Base-by-base conservation (phyloP, 2,888 invertebrate genomes). In the Hylaea fasciaria region DNA sequence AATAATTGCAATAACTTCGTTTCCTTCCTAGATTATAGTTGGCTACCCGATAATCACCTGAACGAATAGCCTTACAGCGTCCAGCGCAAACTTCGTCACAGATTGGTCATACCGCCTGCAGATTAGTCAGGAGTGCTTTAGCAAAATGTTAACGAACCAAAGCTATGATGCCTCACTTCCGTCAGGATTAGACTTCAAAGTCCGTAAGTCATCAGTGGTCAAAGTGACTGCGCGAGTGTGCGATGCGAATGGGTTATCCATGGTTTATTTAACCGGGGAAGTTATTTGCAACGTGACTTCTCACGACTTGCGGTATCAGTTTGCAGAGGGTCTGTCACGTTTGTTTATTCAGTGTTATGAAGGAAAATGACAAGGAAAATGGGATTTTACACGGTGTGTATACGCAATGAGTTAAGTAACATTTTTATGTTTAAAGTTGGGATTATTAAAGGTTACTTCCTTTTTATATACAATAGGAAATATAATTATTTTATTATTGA, bases 181-280 rank as follows among this genome's bases (percentile, higher is more conserved):
- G 72, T 62, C 57, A 47, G 44, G 14, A 53, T 64, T 65, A 53
- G 47, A 80, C 78, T 75, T 82, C 78, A 79, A 78, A 82, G 80
- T 61, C 32, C 48, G 22, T 50, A 51, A 40, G 37, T 56, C 49
- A 35, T 41, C 47, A 46, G 51, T 43, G 13, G 22, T 49, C 41
- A 50, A 47, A 43, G 52, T 52, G 40, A 37, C 46, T 53, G 35
- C 14, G 47, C 0, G 35, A 47, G 44, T 39, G 41, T 52, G 17
- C 14, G 16, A 35, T 43, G 41, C 55, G 50, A 55, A 60, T 46
- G 49, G 29, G 17, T 54, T 54, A 35, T 40, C 40, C 39, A 28
- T 39, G 44, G 53, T 12, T 51, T 11, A 32, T 44, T 57, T 57
- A 28, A 32, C 48, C 40, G 47, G 35, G 16, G 35, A 39, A 40